A percentile compares a stretch with the other conserved stretches of the same genome.
Conservation (phyloP, 1,140 invertebrate genomes). For the Conus ventricosus region DNA sequence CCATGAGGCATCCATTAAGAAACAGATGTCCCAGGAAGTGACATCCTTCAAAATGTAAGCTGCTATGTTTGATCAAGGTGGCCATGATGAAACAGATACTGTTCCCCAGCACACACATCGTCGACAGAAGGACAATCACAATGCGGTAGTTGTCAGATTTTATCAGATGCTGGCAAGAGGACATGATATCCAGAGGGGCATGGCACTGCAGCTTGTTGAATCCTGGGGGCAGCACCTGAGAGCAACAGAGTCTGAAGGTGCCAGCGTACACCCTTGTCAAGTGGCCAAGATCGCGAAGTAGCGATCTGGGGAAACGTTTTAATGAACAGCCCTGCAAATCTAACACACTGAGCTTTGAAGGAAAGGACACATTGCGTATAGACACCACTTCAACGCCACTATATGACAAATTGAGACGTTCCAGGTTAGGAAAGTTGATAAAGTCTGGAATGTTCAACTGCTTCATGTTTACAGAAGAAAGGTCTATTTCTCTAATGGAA, state of each 20-base stretch:
- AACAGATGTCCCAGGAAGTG: constrained; percentile 7
- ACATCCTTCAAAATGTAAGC: neutral
- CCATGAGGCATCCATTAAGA: constrained; percentile 13
- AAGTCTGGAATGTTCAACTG: neutral
- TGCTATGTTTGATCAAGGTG: neutral
- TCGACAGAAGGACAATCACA: neutral
- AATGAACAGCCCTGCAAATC: constrained; percentile 1
- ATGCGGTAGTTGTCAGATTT: neutral
- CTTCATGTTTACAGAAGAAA: neutral
- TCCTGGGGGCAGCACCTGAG: neutral
- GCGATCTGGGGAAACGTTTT: neutral
- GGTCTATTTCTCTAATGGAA: neutral
- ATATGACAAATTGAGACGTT: neutral
- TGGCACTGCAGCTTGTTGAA: constrained; percentile 14
- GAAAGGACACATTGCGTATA: neutral
- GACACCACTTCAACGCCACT: neutral
- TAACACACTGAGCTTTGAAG: neutral
- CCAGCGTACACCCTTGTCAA: constrained; percentile 15
- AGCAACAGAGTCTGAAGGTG: constrained; percentile 28
- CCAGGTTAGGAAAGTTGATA: neutral
- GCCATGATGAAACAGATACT: neutral
- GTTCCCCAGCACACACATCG: neutral
- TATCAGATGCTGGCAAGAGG: constrained; percentile 15
- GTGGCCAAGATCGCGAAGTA: neutral
- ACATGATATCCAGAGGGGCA: neutral